phyloP scores from a whole-genome alignment of 1,140 invertebrate genomes.

The Psilanteris sp. region DNA sequence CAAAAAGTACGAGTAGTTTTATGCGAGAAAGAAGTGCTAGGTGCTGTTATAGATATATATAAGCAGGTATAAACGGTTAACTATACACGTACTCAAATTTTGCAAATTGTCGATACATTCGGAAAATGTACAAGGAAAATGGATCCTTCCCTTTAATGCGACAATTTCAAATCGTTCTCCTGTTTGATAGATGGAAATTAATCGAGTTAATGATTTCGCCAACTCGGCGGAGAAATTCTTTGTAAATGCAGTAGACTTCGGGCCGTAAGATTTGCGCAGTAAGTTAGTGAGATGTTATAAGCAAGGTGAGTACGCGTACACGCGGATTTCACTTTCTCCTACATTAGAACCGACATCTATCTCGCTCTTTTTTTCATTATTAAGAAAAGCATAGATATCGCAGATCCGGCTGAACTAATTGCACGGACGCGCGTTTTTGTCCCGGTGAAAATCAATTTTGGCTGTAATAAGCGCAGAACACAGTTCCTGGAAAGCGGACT shows the following conservation, averaged over 20 bases:
- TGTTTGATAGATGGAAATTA: conserved; percentile 36
- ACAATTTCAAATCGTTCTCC: too few relatives aligned
- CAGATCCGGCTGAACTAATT: conserved; percentile 28
- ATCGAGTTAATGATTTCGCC: conserved; percentile 25
- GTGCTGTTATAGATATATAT: too few relatives aligned
- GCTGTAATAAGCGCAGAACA: background rate
- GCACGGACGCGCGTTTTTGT: too few relatives aligned
- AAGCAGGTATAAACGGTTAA: too few relatives aligned
- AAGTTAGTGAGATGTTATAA: conserved; percentile 45
- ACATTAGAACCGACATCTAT: conserved; percentile 37
- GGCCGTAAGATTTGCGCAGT: conserved; percentile 33
- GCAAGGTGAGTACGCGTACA: conserved; percentile 36
- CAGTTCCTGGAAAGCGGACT: conserved; percentile 25
- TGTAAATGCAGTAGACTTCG: conserved; percentile 21
- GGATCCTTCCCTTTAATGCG: too few relatives aligned
- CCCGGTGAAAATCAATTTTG: conserved; percentile 25
- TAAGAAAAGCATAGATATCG: conserved; percentile 36
- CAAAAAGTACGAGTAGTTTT: too few relatives aligned
- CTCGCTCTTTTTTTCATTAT: conserved; percentile 26
- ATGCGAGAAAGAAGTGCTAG: too few relatives aligned
- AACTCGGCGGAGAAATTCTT: conserved; percentile 26
- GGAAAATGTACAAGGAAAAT: too few relatives aligned
- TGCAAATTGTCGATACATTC: too few relatives aligned
- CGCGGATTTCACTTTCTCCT: conserved; percentile 58
- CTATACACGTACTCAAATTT: too few relatives aligned